Conservation (phyloP, 2,888 invertebrate genomes). For the Chaetoderma sp. region DNA sequence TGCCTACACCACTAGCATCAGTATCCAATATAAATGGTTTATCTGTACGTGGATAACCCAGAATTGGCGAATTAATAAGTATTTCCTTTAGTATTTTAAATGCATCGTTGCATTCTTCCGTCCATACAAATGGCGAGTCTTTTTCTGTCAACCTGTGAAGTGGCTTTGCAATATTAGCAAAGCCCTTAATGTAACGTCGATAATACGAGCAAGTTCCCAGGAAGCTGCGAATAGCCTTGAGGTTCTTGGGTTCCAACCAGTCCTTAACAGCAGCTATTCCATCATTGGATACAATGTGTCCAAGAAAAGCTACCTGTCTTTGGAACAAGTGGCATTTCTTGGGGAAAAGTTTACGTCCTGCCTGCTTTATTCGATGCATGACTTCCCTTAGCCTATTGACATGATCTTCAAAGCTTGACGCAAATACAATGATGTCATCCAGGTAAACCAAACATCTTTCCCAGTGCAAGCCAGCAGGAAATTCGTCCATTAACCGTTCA, state of each 20-base stretch:
- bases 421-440: too few species aligned
- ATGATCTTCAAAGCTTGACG: too few species aligned
- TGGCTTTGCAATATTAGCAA: too few species aligned
- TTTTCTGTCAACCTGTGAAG: conserved; percentile 16
- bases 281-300: too few species aligned
- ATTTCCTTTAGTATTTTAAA: background rate
- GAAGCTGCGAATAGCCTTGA: too few species aligned
- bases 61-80: conserved; percentile 16
- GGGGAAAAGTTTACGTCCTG: conserved; percentile 30
- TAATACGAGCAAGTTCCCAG: conserved; percentile 12
- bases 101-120: background rate
- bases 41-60: conserved; percentile 14
- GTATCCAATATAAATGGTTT: too few species aligned
- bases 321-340: too few species aligned
- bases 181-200: too few species aligned
- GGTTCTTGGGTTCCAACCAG: too few species aligned
- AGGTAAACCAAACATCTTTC: conserved; percentile 27
- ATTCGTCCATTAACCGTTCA: conserved; percentile 27
- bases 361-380: conserved; percentile 21
- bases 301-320: too few species aligned
- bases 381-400: too few species aligned
- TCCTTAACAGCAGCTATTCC: conserved; percentile 1
- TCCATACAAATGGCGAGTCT: background rate
- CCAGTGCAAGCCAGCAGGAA: conserved; percentile 22
- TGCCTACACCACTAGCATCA: too few species aligned